phyloP scores from a whole-genome alignment of 2,797 vertebrate genomes.

The Ctenosaura bakeri region DNA sequence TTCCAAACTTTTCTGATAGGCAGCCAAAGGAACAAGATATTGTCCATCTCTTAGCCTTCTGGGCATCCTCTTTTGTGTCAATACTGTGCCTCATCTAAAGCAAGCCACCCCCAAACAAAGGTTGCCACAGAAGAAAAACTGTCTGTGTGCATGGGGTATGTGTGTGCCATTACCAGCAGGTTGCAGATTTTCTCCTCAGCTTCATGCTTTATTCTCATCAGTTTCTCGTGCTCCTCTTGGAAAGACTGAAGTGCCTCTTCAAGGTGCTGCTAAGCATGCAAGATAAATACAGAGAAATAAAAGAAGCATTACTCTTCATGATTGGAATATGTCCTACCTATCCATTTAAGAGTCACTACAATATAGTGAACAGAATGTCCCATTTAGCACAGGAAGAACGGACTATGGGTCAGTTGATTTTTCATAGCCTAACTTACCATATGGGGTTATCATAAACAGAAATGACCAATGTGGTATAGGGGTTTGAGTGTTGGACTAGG shows the following conservation, averaged over 20 bases:
- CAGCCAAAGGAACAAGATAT: neutral
- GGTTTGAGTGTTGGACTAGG: too few species aligned
- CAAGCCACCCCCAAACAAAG: neutral
- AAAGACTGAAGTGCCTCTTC: conserved; percentile 81
- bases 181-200: conserved; percentile 80
- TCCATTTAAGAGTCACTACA: neutral
- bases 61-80: too few species aligned
- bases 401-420: neutral
- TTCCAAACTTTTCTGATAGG: neutral
- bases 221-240: conserved; percentile 75
- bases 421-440: too few species aligned
- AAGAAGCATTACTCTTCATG: neutral
- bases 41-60: neutral
- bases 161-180: conserved; percentile 80
- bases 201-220: conserved; percentile 75
- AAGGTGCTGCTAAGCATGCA: conserved; percentile 80
- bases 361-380: neutral
- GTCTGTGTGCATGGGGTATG: too few species aligned
- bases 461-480: too few species aligned
- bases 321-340: neutral
- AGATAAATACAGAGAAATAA: conserved; percentile 21
- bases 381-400: neutral
- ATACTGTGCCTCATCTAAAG: neutral
- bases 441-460: neutral
- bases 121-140: neutral